Percentiles rank a stretch among this genome's conserved stretches.
Conservation (phyloP, 2,888 invertebrate genomes). For the Ormyrus labotus region DNA sequence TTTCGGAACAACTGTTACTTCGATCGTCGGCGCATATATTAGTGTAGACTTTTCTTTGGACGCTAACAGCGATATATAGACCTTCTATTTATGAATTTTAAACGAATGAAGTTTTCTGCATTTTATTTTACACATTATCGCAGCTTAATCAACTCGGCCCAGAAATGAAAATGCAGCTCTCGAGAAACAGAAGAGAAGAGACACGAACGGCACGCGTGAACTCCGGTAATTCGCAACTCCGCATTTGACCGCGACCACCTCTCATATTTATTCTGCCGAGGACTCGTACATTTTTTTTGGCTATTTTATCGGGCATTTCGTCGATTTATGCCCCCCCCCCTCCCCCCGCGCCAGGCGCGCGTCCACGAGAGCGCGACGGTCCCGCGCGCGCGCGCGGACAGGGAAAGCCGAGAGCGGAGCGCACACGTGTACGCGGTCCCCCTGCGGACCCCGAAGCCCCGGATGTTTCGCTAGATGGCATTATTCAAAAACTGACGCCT, state of each 20-base stretch:
- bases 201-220: background rate
- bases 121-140: background rate
- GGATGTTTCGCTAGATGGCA: background rate
- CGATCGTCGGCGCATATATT: background rate
- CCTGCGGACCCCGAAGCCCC: background rate
- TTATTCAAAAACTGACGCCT: background rate
- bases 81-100: background rate
- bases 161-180: background rate
- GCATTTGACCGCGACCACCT: conserved; percentile 12
- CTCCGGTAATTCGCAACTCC: conserved; percentile 19
- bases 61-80: background rate
- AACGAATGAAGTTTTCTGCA: background rate
- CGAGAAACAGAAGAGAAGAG: background rate
- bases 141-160: no score
- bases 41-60: background rate
- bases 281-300: conserved; percentile 58
- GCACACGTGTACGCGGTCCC: background rate
- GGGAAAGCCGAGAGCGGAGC: conserved; percentile 10
- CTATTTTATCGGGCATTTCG: conserved; percentile 64
- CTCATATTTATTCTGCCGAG: conserved; percentile 63
- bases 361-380: conserved; percentile 6
- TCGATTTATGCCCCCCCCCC: conserved; percentile 61
- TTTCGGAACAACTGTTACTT: background rate
- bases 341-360: background rate
- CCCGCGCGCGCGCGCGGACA: conserved; percentile 22